Evolutionary conservation across 1,140 invertebrate species (phyloP), one percentile per base, ranked within the genome.

Genomic region (Belonocnema kinseyi): DNA sequence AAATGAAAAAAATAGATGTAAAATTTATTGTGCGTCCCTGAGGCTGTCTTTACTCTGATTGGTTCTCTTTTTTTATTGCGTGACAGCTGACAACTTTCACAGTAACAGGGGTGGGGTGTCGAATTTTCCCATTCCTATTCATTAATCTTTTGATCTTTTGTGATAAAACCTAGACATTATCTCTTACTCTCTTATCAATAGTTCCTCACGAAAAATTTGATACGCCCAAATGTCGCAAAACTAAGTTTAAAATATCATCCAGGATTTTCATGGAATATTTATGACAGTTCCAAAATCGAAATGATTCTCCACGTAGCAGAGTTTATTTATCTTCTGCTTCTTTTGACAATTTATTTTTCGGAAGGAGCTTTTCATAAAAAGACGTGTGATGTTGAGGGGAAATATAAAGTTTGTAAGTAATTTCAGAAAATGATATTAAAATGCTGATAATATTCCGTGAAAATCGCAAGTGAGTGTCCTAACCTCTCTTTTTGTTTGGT

Each of bases 401-500:
- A 66, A 7, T 66, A 66, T 33, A 40, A 66, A 66, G 26, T 66
- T 66, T 66, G 61, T 66, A n/a, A 66, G 61, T 66, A 66, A 66
- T 40, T 40, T 10, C 26, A 4, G 26, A 5, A 5, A 33, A 33
- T 33, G 2, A 5, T 3, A 33, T 16, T 66, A 12, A 14, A 1
- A 13, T 61, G 14, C 10, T 16, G 40, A 21, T 40, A 40, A 66
- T 56, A 5, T 6, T 7, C 3, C 7, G 33, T 40, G 14, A 46
- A 4, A 14, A 16, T 16, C 26, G 26, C 26, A 33, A 33, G 26
- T 33, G 26, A 33, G 26, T 61, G 13, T 40, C 40, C n/a, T 46
- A 66, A 66, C 12, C 26, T 46, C 4, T 46, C 14, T 8, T 16
- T 40, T 33, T 66, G 33, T 82, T 10, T 16, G 14, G 12, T 21